A percentile compares a stretch with the other conserved stretches of the same genome.
Conservation (phyloP, 2,797 vertebrate genomes). For the Falco naumanni region DNA sequence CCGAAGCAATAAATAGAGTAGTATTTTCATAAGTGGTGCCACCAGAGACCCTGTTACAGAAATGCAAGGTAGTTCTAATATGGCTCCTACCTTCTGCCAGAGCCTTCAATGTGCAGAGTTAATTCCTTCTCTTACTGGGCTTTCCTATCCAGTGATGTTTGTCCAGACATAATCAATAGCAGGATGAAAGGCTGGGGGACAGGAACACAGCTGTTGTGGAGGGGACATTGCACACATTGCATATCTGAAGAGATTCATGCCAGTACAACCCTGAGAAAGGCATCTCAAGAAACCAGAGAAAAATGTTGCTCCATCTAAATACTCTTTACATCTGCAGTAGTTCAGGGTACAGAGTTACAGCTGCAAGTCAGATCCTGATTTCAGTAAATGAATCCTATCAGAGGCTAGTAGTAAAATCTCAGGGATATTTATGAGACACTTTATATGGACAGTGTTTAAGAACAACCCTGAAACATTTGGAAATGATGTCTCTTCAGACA, state of each 20-base stretch:
- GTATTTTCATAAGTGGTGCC: not conserved
- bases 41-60: not conserved
- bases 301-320: not conserved
- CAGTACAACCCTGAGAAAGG: not conserved
- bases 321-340: not conserved
- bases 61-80: not conserved
- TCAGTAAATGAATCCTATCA: not conserved
- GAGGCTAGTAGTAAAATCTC: not conserved
- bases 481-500: not conserved
- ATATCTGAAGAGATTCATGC: not conserved
- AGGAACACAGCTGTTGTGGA: not conserved
- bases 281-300: not conserved
- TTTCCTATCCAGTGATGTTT: not conserved
- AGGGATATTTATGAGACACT: not conserved
- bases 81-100: not conserved
- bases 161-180: not conserved
- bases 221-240: not conserved
- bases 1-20: not conserved
- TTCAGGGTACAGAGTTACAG: not conserved
- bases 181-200: not conserved
- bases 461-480: constrained; percentile 18
- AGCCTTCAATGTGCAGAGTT: not conserved
- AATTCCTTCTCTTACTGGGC: not conserved
- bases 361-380: not conserved
- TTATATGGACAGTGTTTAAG: not conserved